Percentiles rank a stretch among this genome's conserved stretches.
Conservation (phyloP, 2,888 invertebrate genomes). For the Cheilosia impressa region DNA sequence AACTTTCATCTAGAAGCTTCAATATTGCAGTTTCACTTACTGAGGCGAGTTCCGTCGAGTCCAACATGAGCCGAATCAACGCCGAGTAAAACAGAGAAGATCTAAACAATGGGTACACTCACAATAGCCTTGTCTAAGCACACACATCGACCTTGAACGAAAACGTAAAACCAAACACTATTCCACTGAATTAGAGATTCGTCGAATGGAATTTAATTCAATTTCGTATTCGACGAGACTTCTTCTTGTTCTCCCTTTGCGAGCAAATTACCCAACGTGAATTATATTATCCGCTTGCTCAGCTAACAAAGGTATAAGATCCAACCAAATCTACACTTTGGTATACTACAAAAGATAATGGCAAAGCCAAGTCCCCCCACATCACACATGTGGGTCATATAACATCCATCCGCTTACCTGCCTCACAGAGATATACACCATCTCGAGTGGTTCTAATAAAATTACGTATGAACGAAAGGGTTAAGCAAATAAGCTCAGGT, state of each 20-base stretch:
- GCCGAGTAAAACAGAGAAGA: too few relatives aligned
- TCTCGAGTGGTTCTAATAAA: constrained; percentile 81
- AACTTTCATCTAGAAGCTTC: too few relatives aligned
- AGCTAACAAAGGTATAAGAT: constrained; percentile 52
- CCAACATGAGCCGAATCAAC: too few relatives aligned
- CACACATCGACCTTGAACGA: background rate
- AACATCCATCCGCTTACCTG: constrained; percentile 54
- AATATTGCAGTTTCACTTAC: too few relatives aligned
- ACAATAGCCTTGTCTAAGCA: too few relatives aligned
- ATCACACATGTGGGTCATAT: constrained; percentile 62
- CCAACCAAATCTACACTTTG: constrained; percentile 47
- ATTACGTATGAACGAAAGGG: constrained; percentile 84
- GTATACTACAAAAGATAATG: constrained; percentile 53
- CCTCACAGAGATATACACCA: constrained; percentile 63
- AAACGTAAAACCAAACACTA: background rate
- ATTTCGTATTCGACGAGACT: constrained; percentile 49
- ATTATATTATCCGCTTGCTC: constrained; percentile 67
- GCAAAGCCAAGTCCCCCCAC: constrained; percentile 24
- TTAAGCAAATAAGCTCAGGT: constrained; percentile 84
- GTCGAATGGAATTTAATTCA: constrained; percentile 53
- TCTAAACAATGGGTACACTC: too few relatives aligned
- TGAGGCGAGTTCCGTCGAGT: too few relatives aligned
- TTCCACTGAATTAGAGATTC: constrained; percentile 40
- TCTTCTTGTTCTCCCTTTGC: constrained; percentile 3
- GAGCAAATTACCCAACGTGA: constrained; percentile 65